Base-by-base conservation (phyloP, 37 sponge, comb jelly and placozoan species). In the Beroe ovata region DNA sequence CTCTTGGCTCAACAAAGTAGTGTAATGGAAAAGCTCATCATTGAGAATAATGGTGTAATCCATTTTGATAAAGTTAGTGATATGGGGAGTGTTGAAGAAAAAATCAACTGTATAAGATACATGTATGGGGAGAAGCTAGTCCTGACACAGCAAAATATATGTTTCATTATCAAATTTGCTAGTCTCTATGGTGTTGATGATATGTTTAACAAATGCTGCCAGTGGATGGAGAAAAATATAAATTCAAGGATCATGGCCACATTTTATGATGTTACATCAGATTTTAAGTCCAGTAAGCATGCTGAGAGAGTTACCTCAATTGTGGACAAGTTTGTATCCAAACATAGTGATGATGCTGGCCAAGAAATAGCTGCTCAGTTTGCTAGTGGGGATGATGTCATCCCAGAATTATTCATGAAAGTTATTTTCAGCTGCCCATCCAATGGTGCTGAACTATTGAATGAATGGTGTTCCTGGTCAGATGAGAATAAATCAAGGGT, bases 141-240 rank as follows among this genome's bases (percentile, higher is more conserved):
- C 16, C 25, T 77, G 1, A 22, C 84, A n/a, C 54, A 22, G 16
- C 47, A 77, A 26, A 77, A 77, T 19, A 77, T 77, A 21, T 42
- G 14, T 39, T 0, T 26, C 28, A 19, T 25, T 26, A 41, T 42
- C 1, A 39, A 77, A 42, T 77, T 77, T 41, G 84, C 54, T 21
- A 77, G 84, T 40, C n/a, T 77, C 23, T 77, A 77, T 42, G 84
- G 47, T 6, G 84, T 77, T 41, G n/a, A n/a, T 8, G 84, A 77
- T 14, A 16, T 77, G n/a, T 77, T 77, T 20, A 37, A 39, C 22
- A 39, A 25, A 23, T 38, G 38, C 20, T 11, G 26, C 2, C n/a
- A 77, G n/a, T 77, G 84, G 84, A 77, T 77, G 8, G 54, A 77
- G 28, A 42, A 21, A 1, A 77, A 37, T 22, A 14, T 77, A 26